Evolutionary conservation across 1,140 invertebrate genomes (phyloP).

Genomic region (Gerris buenoi): DNA sequence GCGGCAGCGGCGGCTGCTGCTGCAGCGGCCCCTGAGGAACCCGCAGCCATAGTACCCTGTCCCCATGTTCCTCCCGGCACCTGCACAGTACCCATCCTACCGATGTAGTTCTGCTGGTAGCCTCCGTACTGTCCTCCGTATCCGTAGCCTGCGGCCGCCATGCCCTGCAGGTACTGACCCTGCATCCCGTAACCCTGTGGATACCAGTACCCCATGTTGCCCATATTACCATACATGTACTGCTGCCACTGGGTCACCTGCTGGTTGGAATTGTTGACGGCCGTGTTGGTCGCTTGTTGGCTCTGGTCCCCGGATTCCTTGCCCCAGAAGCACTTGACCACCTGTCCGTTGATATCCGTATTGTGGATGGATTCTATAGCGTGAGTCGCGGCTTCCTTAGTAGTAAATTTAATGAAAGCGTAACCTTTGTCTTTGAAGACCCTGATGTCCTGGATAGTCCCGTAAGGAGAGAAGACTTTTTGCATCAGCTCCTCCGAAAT

Average conservation of each 20-base stretch:
- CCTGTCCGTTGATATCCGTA: slow-evolving; percentile 87
- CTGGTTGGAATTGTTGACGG: slow-evolving; percentile 7
- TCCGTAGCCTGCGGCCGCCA: slow-evolving; percentile 2
- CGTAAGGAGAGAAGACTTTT: slow-evolving; percentile 85
- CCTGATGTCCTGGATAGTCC: slow-evolving; percentile 89
- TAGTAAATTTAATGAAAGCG: slow-evolving; percentile 96
- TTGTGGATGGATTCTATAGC: slow-evolving; percentile 95
- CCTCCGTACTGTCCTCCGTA: slow-evolving; percentile 6
- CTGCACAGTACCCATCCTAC: slow-evolving; percentile 5
- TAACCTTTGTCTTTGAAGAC: slow-evolving; percentile 99
- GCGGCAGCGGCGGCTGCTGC: neutral
- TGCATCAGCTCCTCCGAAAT: slow-evolving; percentile 92
- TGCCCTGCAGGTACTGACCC: slow-evolving; percentile 9
- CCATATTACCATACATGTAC: slow-evolving; percentile 14
- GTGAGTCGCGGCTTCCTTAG: slow-evolving; percentile 90
- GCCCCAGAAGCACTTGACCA: slow-evolving; percentile 98
- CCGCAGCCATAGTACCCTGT: neutral
- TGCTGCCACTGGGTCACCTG: slow-evolving; percentile 7
- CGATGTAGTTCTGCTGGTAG: slow-evolving; percentile 12
- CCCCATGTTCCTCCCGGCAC: slow-evolving; percentile 14
- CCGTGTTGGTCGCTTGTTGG: slow-evolving; percentile 1
- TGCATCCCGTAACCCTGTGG: slow-evolving; percentile 12
- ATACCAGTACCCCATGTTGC: slow-evolving; percentile 10
- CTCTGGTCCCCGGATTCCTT: slow-evolving; percentile 48
- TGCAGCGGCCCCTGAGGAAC: neutral